Evolutionary conservation across 2,888 invertebrate species (phyloP), one percentile per base, ranked within the genome.

Genomic region (Periphyllus acericola): DNA sequence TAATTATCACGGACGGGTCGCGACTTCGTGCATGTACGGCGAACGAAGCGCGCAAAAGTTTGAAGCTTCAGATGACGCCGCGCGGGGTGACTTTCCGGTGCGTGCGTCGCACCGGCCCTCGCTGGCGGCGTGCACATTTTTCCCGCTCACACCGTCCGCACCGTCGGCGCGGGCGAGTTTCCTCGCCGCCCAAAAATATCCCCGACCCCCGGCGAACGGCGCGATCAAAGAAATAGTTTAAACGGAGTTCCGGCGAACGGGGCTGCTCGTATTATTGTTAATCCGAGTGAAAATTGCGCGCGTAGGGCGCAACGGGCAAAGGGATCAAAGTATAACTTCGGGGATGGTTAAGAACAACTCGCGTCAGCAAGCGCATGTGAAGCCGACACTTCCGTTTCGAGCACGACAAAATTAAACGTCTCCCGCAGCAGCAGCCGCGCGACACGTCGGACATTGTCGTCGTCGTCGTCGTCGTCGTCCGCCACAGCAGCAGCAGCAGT

Each of bases 171-270:
- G 4, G 6, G 6, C n/a, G 34, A 19, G 32, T 21, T 25, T 6
- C 40, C 36, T 29, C 60, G 36, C 11, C 32, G 46, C 29, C n/a
- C 29, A 14, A 66, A 84, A 75, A 40, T 66, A 66, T 32, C 75
- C 3, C 25, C 75, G 25, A 66, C 60, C 40, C 11, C 40, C 11
- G 25, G 60, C 66, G 60, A 21, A 19, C 83, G n/a, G n/a, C n/a
- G 40, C 60, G 75, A 75, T 84, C 83, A 84, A 84, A 84, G 83
- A 76, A 84, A 84, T 75, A 84, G 75, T 75, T 75, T 83, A 32
- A 84, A 75, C 60, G 60, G 32, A 84, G 60, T 75, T 84, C 75
- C 66, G 75, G n/a, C 36, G 36, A n/a, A n/a, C 55, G 78, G 19
- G 3, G 19, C n/a, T 36, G 19, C n/a, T 36, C 32, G 74, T 82